These are phyloP conservation scores for Urocitellus parryii DNA, from an alignment of 2,113 vertebrate species.

Conservation along the genomic window DNA sequence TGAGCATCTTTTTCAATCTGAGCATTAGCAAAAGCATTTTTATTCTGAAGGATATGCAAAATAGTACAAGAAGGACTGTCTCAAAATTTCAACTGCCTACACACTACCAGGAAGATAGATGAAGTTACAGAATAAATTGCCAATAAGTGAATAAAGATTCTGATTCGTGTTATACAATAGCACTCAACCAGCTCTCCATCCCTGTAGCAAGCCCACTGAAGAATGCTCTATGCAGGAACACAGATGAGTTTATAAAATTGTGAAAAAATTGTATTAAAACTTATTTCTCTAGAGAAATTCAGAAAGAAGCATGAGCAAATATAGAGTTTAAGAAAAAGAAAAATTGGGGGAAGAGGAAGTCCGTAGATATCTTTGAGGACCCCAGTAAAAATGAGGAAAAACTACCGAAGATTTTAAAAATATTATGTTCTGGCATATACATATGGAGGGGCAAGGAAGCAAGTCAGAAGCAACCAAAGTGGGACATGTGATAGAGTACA, in stretches of 20 bases:
- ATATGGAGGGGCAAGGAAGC: background rate
- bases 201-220: accelerated
- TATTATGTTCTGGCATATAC: too few relatives aligned
- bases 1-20: background rate
- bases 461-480: background rate
- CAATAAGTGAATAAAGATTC: background rate
- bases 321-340: background rate
- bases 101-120: background rate
- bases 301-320: background rate
- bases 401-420: background rate
- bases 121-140: background rate
- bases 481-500: background rate
- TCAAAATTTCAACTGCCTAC: background rate
- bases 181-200: accelerated
- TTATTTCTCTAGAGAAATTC: background rate
- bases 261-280: background rate
- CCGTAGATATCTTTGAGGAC: background rate
- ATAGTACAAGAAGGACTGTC: background rate
- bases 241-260: background rate
- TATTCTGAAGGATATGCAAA: background rate
- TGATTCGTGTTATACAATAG: background rate
- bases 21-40: background rate
- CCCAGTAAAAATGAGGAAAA: background rate
- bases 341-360: background rate
- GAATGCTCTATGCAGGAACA: background rate